A percentile compares a stretch with the other conserved stretches of the same genome.
phyloP scores from a whole-genome alignment of 2,113 vertebrate species.

The Sclerurus mexicanus region DNA sequence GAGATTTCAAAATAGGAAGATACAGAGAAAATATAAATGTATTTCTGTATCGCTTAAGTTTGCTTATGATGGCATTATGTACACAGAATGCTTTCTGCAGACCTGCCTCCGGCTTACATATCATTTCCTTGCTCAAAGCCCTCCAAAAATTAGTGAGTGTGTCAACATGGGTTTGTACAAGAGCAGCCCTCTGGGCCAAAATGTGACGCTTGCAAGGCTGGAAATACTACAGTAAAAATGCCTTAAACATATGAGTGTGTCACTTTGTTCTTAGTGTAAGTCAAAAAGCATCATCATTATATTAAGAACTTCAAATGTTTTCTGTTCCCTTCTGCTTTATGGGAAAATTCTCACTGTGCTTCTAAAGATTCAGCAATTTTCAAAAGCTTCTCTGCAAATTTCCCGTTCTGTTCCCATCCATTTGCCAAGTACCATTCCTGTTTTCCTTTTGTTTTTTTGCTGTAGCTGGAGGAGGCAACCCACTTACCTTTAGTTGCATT shows the following conservation, averaged over 20 bases:
- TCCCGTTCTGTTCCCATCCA: neutral
- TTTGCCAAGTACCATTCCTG: neutral
- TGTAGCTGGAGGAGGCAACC: neutral
- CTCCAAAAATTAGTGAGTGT: constrained; percentile 11
- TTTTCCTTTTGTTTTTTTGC: neutral
- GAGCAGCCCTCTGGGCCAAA: neutral
- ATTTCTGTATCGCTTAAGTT: neutral
- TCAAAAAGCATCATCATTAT: neutral
- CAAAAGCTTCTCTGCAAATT: neutral
- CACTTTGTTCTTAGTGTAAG: neutral
- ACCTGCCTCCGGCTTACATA: neutral
- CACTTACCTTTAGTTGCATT: neutral
- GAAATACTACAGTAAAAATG: neutral
- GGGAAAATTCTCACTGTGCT: neutral
- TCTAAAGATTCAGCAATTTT: neutral
- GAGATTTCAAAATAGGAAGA: neutral
- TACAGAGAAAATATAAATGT: neutral
- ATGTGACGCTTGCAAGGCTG: neutral
- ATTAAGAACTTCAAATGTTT: neutral
- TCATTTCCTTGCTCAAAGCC: neutral
- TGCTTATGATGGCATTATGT: neutral
- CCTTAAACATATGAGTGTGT: neutral
- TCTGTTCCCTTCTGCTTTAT: neutral
- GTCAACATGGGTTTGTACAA: neutral
- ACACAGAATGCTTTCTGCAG: neutral